phyloP scores from a whole-genome alignment of 2,113 vertebrate genomes.

The Pipa parva region DNA sequence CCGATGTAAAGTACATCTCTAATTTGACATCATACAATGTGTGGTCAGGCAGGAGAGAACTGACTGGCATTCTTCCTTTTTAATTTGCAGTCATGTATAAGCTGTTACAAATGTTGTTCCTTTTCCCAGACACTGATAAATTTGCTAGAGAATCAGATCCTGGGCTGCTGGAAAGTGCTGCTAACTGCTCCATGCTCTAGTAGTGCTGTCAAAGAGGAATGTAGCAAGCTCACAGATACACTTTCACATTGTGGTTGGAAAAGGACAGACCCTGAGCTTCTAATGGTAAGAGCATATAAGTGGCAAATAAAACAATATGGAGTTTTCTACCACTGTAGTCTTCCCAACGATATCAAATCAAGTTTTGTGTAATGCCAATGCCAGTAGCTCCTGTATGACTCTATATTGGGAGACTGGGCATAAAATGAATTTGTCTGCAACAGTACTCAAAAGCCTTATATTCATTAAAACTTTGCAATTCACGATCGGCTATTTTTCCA shows the following conservation, averaged over 20 bases:
- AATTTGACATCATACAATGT: background rate
- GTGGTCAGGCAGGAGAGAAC: background rate
- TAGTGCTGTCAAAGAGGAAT: slow-evolving; percentile 52
- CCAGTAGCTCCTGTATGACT: too few relatives aligned
- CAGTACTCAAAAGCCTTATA: too few relatives aligned
- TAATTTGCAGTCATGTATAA: background rate
- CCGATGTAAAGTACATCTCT: background rate
- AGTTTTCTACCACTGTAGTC: too few relatives aligned
- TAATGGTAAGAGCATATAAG: slow-evolving; percentile 62
- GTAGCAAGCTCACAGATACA: slow-evolving; percentile 46
- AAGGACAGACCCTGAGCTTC: slow-evolving; percentile 54
- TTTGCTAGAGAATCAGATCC: slow-evolving; percentile 63
- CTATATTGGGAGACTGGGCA: too few relatives aligned
- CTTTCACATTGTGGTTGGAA: slow-evolving; percentile 61
- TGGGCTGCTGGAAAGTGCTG: slow-evolving; percentile 77
- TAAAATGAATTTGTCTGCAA: too few relatives aligned
- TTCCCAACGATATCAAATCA: too few relatives aligned
- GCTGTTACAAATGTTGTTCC: background rate
- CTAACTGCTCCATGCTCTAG: slow-evolving; percentile 63
- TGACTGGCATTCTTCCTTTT: background rate
- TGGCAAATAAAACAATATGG: too few relatives aligned
- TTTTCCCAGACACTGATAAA: slow-evolving; percentile 66
- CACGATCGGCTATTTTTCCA: too few relatives aligned
- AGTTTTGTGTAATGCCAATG: too few relatives aligned
- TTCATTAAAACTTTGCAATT: too few relatives aligned